Evolutionary conservation across 2,113 vertebrate species (phyloP), one percentile per base, ranked within the genome.

Genomic region (Ciconia boyciana): DNA sequence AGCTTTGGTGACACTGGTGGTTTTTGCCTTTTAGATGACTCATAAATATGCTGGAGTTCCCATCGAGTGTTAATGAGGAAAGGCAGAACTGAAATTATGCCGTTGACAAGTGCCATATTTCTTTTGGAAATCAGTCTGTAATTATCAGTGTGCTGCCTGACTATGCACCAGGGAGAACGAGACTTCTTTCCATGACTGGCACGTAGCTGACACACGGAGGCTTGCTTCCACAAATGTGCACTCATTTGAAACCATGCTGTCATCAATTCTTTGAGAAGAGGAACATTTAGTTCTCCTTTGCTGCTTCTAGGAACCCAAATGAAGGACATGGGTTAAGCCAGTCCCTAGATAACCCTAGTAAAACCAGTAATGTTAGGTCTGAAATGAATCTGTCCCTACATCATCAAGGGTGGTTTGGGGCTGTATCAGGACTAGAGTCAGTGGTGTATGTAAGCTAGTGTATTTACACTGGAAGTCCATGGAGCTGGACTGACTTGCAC

Each of bases 71-170:
- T 94, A 95, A 87, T 10, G 49, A 93, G 74, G n/a, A 69, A 65
- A 89, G 77, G 43, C 74, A 83, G 87, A 79, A 87, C 61, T 87
- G 93, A 89, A 95, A 94, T 95, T 80, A 87, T 58, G 54, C 81
- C 62, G 86, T 89, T 95, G 89, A 96, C 91, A 97, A 70, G 89
- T 91, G 77, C 87, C 74, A 26, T 95, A 85, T 85, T 94, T 92
- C 81, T 93, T 94, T 36, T 85, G 89, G 89, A 91, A 92, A 89
- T 94, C 77, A 48, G 66, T 44, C n/a, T 70, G 78, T 94, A 89
- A 95, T 93, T 87, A 87, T 54, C 49, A 54, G 36, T 31, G 70
- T 87, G 77, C 83, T 95, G 87, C 89, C 82, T 97, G 70, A 57
- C 87, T 87, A 36, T 32, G 84, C 62, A 96, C 54, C 29, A 65